These are phyloP conservation scores for Sminthurinus aureus DNA, from an alignment of 2,888 invertebrate species.

Conservation along the genomic window DNA sequence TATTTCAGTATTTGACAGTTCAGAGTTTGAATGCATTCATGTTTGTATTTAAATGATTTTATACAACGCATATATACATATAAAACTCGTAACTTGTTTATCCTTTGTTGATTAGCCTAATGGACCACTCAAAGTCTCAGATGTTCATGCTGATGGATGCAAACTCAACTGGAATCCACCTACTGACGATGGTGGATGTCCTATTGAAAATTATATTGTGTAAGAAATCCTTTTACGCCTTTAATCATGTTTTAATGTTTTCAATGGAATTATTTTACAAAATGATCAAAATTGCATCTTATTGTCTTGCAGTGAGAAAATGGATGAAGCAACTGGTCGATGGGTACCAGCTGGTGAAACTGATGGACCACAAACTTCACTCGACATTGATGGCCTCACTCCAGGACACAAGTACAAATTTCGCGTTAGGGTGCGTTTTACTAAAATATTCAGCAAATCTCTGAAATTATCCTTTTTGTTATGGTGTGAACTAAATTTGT, in stretches of 20 bases:
- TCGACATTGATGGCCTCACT: conserved; percentile 82
- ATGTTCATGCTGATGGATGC: conserved; percentile 89
- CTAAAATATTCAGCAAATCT: background rate
- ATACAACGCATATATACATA: background rate
- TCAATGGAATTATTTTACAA: conserved; percentile 88
- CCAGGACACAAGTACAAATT: conserved; percentile 98
- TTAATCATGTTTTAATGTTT: conserved; percentile 77
- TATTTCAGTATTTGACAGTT: background rate
- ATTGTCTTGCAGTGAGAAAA: conserved; percentile 81
- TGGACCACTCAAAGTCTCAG: conserved; percentile 88
- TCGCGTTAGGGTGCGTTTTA: conserved; percentile 70
- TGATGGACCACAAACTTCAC: conserved; percentile 78
- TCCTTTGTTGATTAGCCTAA: conserved; percentile 63
- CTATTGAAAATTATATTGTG: conserved; percentile 29
- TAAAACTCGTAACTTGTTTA: background rate
- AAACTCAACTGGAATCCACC: conserved; percentile 92
- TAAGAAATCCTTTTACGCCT: background rate
- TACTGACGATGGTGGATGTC: conserved; percentile 79
- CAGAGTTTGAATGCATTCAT: background rate
- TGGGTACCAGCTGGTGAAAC: conserved; percentile 96
- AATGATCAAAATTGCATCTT: no score
- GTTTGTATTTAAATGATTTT: background rate
- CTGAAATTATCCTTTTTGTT: background rate
- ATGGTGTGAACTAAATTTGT: background rate
- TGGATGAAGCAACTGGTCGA: conserved; percentile 87